These are phyloP conservation scores for Drosophila ohnishii DNA, from an alignment of 1,140 invertebrate species.

Conservation along the genomic window DNA sequence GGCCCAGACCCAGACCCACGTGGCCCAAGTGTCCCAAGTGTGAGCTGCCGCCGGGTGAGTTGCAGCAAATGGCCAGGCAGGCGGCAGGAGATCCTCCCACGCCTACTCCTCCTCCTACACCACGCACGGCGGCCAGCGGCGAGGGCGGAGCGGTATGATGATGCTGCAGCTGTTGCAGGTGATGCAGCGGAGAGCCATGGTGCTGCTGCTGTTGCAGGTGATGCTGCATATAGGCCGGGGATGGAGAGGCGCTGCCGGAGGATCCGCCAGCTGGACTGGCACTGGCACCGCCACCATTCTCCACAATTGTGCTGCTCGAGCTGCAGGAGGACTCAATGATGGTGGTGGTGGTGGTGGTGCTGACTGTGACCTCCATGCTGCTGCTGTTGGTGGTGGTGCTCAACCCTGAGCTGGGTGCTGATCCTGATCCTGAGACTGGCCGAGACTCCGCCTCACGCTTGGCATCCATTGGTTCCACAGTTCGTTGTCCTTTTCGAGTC, in stretches of 20 bases:
- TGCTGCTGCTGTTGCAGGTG: conserved; percentile 61
- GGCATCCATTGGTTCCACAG: conserved; percentile 21
- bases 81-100: conserved; percentile 8
- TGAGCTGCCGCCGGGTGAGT: conserved; percentile 44
- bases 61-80: conserved; percentile 54
- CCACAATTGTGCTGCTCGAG: conserved; percentile 12
- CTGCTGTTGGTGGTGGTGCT: conserved; percentile 27
- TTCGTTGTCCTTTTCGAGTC: conserved; percentile 15
- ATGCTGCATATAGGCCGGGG: conserved; percentile 55
- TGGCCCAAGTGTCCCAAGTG: conserved; percentile 54
- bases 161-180: conserved; percentile 62
- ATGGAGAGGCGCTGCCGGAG: conserved; percentile 60
- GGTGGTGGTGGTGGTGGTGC: conserved; percentile 38
- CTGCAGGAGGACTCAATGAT: conserved; percentile 37
- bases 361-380: conserved; percentile 43
- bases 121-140: conserved; percentile 56
- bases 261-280: conserved; percentile 56
- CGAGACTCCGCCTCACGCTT: conserved; percentile 18
- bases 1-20: conserved; percentile 14
- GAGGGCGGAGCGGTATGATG: conserved; percentile 71
- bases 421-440: conserved; percentile 3
- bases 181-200: conserved; percentile 55
- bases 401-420: neutral
- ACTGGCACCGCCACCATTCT: conserved; percentile 1
- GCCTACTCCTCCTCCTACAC: conserved; percentile 3